A percentile compares a stretch with the other conserved stretches of the same genome.
Conservation (phyloP, 2,888 invertebrate species). For the Smittia sp. region DNA sequence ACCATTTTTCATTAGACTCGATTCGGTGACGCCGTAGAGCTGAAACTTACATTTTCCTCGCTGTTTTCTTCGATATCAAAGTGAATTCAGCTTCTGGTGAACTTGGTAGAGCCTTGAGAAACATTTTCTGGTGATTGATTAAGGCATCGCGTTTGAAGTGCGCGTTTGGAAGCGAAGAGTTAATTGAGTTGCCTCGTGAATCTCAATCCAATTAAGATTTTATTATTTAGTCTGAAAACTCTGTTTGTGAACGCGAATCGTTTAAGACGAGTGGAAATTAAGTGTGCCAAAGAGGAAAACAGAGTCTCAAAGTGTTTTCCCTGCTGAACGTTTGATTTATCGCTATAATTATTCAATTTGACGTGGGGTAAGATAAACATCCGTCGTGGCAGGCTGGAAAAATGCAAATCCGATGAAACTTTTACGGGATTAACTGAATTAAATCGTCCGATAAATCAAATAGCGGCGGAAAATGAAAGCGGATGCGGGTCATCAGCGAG, state of each 20-base stretch:
- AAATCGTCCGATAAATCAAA: neutral
- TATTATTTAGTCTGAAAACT: neutral
- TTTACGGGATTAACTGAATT: neutral
- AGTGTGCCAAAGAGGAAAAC: neutral
- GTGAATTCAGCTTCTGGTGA: neutral
- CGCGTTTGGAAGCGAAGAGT: neutral
- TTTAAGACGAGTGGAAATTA: neutral
- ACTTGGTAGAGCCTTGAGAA: neutral
- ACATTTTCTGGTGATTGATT: neutral
- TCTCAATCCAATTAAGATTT: neutral
- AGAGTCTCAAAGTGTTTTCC: neutral
- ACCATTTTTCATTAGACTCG: conserved; percentile 21
- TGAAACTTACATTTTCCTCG: neutral
- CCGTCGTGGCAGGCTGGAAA: neutral
- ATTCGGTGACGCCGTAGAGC: conserved; percentile 33
- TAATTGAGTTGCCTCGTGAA: neutral
- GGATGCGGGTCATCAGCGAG: neutral
- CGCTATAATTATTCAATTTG: neutral
- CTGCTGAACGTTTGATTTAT: neutral
- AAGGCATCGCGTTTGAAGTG: neutral
- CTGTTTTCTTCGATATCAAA: neutral
- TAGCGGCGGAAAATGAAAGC: neutral
- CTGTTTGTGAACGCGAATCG: no score
- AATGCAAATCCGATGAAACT: neutral
- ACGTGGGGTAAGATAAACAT: neutral